Evolutionary conservation across 2,797 vertebrate species (phyloP), one percentile per base, ranked within the genome.

Genomic region (Potorous gilbertii): DNA sequence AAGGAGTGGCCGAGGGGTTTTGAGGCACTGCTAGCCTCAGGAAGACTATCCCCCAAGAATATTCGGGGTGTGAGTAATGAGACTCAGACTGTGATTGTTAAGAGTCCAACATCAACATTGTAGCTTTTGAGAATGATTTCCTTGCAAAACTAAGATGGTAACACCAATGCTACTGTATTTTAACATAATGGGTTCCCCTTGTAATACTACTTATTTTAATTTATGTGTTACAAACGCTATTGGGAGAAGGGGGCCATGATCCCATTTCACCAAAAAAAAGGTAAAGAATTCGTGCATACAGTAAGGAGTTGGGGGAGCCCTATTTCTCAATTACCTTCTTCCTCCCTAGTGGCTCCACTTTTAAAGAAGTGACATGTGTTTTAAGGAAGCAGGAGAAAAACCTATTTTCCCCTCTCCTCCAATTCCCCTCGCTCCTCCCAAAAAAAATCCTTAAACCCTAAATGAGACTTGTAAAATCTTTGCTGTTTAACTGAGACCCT

Each of bases 21-120:
- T 95, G 95, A 46, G 50, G 95, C 94, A 97, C 91, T 24, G 18
- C 94, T 97, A 62, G 94, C 90, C 93, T 90, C 92, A 34, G 90
- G 92, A 57, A 90, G 94, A 95, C 34, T 16, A n/a, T 18, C 94
- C 94, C 96, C 94, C 55, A 95, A 94, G 97, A 56, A 56, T 90
- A 50, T 40, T 55, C 92, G 95, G 90, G 91, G 55, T 46, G 95
- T 57, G 91, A 29, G 29, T 28, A 34, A 13, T 24, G 40, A 55
- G 34, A 52, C 34, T 14, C 27, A 81, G 90, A 92, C 96, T 94
- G 97, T 56, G 96, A 96, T 97, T 96, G 95, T 92, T 93, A n/a
- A 94, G 93, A 92, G 90, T 93, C 93, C 27, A 29, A 54, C 93
- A n/a, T 91, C 16, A 55, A 34, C 24, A 5, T 0, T 2, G 56